Evolutionary conservation across 2,113 vertebrate species (phyloP), one percentile per base, ranked within the genome.

Genomic region (Gobiocypris rarus): DNA sequence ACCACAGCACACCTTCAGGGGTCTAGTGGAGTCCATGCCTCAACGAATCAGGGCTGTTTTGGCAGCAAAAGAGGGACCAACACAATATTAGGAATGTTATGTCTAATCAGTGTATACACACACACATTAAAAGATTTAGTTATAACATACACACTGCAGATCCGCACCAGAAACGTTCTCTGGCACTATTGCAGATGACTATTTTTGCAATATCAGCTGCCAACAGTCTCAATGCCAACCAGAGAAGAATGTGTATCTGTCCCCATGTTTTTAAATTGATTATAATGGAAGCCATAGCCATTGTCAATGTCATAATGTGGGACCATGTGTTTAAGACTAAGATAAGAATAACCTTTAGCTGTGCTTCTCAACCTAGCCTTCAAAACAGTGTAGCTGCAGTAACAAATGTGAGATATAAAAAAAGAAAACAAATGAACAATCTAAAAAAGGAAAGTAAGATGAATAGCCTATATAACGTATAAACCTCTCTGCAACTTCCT

Each of bases 201-300:
- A 54, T 75, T 54, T 52, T 75, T 54, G 26, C 2, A 0, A 54
- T 52, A 34, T 48, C 73, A 75, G 73, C 73, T 75, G 73, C 13
- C 24, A 75, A 15, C 67, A 74, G 13, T 50, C 24, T 52, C 54
- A 50, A 74, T 74, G 48, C 41, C 70, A 17, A n/a, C 6, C 41
- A 11, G 45, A 75, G 26, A 54, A 31, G 26, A 75, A 22, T 54
- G 26, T 48, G 24, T 45, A 43, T 70, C 56, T 58, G 9, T 13
- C 38, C 41, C 67, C n/a, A 19, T 1, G 11, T 45, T 71, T 71
- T 70, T 22, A 3, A 65, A 28, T 10, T 1, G 34, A 41, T 71
- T 13, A 43, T 22, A 4, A 26, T 45, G 41, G 10, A 73, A 73
- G 69, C n/a, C 69, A 73, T 73, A 73, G 69, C n/a, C 69, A 73